A percentile compares a stretch with the other conserved stretches of the same genome.
Evolutionary conservation across 1,140 invertebrate species (phyloP).

Genomic region (Macrocentrus cingulum): DNA sequence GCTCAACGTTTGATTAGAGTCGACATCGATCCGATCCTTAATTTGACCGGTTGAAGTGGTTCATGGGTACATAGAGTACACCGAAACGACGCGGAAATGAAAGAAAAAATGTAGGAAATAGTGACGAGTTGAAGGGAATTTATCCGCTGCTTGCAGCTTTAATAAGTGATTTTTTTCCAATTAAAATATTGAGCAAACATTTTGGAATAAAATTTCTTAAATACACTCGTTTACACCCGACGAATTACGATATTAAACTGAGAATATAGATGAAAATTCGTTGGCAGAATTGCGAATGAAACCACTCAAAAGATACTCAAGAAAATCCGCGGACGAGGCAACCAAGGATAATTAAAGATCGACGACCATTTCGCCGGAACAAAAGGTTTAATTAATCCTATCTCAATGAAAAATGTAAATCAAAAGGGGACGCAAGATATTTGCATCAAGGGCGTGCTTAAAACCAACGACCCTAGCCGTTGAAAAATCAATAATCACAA

Average conservation of each 20-base stretch:
- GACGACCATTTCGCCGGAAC: slow-evolving; percentile 15
- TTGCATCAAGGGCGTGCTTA: slow-evolving; percentile 12
- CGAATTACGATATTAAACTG: not conserved
- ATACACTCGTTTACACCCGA: no score
- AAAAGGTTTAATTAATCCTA: slow-evolving; percentile 26
- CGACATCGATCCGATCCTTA: slow-evolving; percentile 23
- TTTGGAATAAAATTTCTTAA: no score
- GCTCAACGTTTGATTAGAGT: slow-evolving; percentile 23
- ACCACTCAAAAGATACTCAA: not conserved
- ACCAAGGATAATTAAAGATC: slow-evolving; percentile 15
- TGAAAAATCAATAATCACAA: no score
- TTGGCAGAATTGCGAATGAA: not conserved
- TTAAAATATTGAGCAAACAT: not conserved
- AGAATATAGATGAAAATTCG: not conserved
- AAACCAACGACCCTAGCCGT: not conserved
- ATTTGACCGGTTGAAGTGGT: slow-evolving; percentile 16
- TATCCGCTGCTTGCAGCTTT: not conserved
- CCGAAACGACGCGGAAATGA: not conserved
- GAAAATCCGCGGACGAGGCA: not conserved
- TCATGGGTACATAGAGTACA: not conserved
- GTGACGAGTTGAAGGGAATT: not conserved
- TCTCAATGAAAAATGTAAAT: slow-evolving; percentile 28
- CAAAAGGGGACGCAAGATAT: slow-evolving; percentile 1
- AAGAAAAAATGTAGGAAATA: slow-evolving; percentile 2
- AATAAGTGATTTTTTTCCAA: not conserved